These are phyloP conservation scores for Notodonta dromedarius DNA, from an alignment of 2,888 invertebrate genomes.

Conservation along the genomic window DNA sequence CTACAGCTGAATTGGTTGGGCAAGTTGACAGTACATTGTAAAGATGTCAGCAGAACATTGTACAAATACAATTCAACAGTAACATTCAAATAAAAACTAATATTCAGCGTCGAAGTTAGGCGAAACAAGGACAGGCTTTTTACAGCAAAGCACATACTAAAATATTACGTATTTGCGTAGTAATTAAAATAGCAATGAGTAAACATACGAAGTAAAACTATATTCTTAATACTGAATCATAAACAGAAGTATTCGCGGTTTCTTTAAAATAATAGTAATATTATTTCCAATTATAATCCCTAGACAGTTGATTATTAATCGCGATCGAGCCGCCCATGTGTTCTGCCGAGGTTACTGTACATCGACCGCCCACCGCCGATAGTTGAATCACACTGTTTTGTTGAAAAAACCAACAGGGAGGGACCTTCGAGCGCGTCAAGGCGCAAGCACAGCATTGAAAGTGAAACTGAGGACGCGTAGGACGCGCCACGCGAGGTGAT, in stretches of 20 bases:
- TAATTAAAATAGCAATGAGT: background rate
- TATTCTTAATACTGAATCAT: background rate
- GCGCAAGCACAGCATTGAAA: conserved; percentile 37
- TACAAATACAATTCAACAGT: background rate
- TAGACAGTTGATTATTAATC: conserved; percentile 31
- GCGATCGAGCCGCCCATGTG: conserved; percentile 23
- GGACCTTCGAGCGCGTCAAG: conserved; percentile 42
- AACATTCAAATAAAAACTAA: background rate
- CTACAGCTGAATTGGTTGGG: background rate
- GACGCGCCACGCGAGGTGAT: conserved; percentile 23
- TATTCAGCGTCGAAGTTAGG: no score
- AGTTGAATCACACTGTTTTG: conserved; percentile 35
- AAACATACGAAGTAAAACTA: background rate
- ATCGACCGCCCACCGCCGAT: conserved; percentile 22
- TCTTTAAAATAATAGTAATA: conserved; percentile 6
- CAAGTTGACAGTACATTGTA: background rate
- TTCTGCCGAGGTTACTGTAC: conserved; percentile 29
- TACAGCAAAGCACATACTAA: background rate
- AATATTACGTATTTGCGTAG: background rate
- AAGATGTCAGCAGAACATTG: background rate
- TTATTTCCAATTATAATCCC: conserved; percentile 30
- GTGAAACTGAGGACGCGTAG: conserved; percentile 37
- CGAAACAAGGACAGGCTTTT: no score
- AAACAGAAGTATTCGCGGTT: background rate
- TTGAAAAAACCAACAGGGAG: conserved; percentile 27